These are phyloP conservation scores for Bothrops jararaca DNA, from an alignment of 2,113 vertebrate genomes.

Conservation along the genomic window DNA sequence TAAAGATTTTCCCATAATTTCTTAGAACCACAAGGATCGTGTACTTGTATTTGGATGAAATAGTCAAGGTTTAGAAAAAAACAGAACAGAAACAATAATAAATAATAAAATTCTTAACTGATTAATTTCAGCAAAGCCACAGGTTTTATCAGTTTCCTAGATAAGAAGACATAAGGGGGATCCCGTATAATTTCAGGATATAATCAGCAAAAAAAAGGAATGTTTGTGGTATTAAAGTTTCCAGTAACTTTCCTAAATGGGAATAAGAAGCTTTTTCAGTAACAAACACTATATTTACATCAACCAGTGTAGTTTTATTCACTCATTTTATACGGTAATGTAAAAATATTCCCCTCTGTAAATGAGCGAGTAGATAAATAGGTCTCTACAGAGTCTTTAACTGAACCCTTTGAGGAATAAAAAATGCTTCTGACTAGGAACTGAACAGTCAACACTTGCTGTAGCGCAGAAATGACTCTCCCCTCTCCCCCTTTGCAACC, in stretches of 20 bases:
- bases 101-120: no score
- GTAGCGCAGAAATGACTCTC: slow-evolving; percentile 18
- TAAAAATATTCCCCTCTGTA: background rate
- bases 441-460: slow-evolving; percentile 54
- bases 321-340: background rate
- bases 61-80: background rate
- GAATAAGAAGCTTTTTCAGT: background rate
- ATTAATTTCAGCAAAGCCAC: no score
- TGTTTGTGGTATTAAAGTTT: background rate
- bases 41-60: background rate
- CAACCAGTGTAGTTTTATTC: slow-evolving; percentile 6
- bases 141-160: no score
- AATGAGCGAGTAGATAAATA: slow-evolving; percentile 26
- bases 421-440: slow-evolving; percentile 39
- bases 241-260: background rate
- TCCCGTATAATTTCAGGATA: background rate
- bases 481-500: background rate
- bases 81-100: background rate
- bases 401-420: slow-evolving; percentile 57
- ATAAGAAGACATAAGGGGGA: background rate
- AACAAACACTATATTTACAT: slow-evolving; percentile 2
- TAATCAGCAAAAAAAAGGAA: background rate
- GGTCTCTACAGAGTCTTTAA: slow-evolving; percentile 34
- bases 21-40: background rate
- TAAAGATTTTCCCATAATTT: background rate